Evolutionary conservation across 2,113 vertebrate genomes (phyloP).

Genomic region (Argyrosomus japonicus): DNA sequence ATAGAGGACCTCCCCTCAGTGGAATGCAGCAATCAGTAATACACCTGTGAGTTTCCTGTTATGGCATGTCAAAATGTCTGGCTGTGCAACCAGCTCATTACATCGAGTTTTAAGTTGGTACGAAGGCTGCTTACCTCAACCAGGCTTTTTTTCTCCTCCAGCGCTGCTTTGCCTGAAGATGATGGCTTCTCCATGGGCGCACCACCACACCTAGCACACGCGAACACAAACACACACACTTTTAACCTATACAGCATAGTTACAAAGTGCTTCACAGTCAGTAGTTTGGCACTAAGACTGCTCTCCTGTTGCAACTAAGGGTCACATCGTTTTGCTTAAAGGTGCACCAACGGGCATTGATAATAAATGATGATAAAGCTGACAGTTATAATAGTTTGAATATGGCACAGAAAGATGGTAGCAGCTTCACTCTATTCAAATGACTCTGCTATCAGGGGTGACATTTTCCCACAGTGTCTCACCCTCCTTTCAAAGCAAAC

Average conservation of each 20-base stretch:
- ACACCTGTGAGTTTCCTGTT: no score
- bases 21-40: no score
- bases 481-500: background rate
- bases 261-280: background rate
- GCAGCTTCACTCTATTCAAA: constrained; percentile 41
- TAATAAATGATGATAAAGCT: background rate
- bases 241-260: background rate
- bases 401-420: background rate
- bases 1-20: no score
- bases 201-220: constrained; percentile 49
- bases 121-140: constrained; percentile 59
- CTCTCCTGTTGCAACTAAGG: background rate
- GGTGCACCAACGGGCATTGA: background rate
- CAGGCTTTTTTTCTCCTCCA: constrained; percentile 56
- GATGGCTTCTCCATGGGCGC: constrained; percentile 69
- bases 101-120: background rate
- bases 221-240: constrained; percentile 11
- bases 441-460: background rate
- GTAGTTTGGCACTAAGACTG: no score
- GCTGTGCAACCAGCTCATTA: no score
- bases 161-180: constrained; percentile 53
- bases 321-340: background rate
- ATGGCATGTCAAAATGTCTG: no score
- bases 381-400: constrained; percentile 47
- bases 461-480: background rate